Conservation (phyloP, 2,888 invertebrate species). For the Tenthredo notha region DNA sequence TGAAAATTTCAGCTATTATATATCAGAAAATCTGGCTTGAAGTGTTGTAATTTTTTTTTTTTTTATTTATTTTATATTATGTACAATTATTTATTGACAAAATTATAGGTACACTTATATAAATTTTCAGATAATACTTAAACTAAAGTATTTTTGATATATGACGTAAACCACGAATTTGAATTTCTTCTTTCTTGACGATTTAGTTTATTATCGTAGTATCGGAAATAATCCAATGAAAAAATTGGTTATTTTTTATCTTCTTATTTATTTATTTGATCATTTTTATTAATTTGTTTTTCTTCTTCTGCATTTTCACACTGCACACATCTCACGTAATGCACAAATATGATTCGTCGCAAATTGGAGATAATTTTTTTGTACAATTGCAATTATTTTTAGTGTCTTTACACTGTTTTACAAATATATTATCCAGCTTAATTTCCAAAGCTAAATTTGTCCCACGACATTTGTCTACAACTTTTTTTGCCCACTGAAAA, state of each 20-base stretch:
- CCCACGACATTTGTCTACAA: constrained; percentile 84
- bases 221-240: not conserved
- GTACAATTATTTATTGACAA: not conserved
- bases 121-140: not conserved
- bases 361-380: constrained; percentile 33
- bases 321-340: not conserved
- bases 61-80: not conserved
- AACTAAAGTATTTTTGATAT: constrained; percentile 2
- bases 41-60: not conserved
- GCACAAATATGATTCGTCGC: constrained; percentile 38
- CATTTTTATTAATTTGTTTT: not conserved
- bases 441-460: constrained; percentile 82
- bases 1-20: not conserved
- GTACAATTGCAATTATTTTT: constrained; percentile 51
- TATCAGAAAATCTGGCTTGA: constrained; percentile 11
- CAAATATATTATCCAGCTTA: constrained; percentile 80
- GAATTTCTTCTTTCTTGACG: not conserved
- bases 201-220: not conserved
- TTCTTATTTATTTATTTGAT: not conserved
- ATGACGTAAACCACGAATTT: not conserved
- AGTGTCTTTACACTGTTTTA: constrained; percentile 57
- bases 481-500: constrained; percentile 83
- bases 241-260: not conserved
- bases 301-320: not conserved
- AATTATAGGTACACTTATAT: not conserved